Base-by-base conservation (phyloP, 2,113 vertebrate genomes). In the Petrocephalus zakoni region DNA sequence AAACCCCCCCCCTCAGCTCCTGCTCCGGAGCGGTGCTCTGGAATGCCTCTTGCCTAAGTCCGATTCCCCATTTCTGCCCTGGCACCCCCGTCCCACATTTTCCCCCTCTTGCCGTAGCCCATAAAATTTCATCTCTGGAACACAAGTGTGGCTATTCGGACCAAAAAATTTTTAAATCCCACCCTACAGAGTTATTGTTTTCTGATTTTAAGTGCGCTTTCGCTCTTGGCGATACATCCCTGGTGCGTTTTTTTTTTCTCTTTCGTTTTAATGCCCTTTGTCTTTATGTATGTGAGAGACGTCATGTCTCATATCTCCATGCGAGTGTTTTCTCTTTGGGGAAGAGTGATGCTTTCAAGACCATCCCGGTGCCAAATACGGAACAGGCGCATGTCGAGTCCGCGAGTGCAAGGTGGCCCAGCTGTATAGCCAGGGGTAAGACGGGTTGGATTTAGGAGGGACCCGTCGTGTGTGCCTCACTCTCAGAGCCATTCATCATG, bases 401-500 rank as follows among this genome's bases (percentile, higher is more conserved):
- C 3, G 72, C 15, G 34, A 46, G 22, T 51, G 11, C 11, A 2
- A 72, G 64, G 37, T 19, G 2, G 21, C 72, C 72, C 29, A n/a
- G 72, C 17, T 88, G 68, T 9, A 2, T 8, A 34, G 68, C 37
- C 1, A 7, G 2, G 34, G 25, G 29, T 25, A 56, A 37, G 47
- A 61, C 22, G 61, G 21, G 29, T 85, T 37, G 68, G 58, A n/a
- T 87, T 87, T 51, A 82, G 85, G 34, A 29, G 49, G 53, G 9
- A 6, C 49, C 55, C 72, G 85, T 61, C 51, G 81, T 84, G 46
- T 88, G 83, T 72, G 25, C 86, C 51, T 88, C 49, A 37, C 78
- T 72, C 47, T 56, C 87, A 88, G 86, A 89, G 89, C 87, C 88
- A 89, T 87, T 92, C 89, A 90, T 90, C 86, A 91, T 42, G 34